Evolutionary conservation across 2,888 invertebrate species (phyloP), one percentile per base, ranked within the genome.

Genomic region (Cheilosia vulpina): DNA sequence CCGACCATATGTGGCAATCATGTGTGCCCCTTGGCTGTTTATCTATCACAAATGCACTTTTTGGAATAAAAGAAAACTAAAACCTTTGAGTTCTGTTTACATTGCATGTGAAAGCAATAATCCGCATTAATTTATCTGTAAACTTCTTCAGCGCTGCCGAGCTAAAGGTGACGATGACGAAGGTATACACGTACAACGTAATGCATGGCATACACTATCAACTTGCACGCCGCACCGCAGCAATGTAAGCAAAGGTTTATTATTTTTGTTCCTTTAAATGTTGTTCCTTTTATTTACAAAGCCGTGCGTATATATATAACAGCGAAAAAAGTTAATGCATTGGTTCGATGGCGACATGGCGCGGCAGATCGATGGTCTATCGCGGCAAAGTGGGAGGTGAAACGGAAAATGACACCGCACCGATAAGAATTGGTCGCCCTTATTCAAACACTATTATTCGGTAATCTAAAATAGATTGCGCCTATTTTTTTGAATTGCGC

Each of bases 41-140:
- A 73, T 83, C 79, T 68, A 68, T 58, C 41, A 52, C 62, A 73
- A 83, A 79, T 79, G 79, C 73, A 68, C 53, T 75, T 62, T 66
- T 27, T 38, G 11, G 15, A 38, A 43, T 53, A 52, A 9, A 11
- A 63, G 58, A 72, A 34, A 57, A 71, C 21, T 15, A 47, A 63
- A 45, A 55, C 38, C 21, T 50, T 55, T 62, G 9, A 27, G 52
- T 27, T 52, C 34, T 78, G 78, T 83, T 83, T 83, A 83, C 72
- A 58, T 45, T 76, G 60, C 63, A 76, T 58, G 62, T 62, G 63
- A 63, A 75, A 58, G 69, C 63, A 68, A 58, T 58, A 83, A 57
- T 31, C 47, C 53, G n/a, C 41, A 55, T 53, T 72, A 66, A 71
- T 71, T 27, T 72, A 68, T 83, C 41, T 66, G 53, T 60, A 62